Base-by-base conservation (phyloP, 2,888 invertebrate genomes). In the Melanchra persicariae region DNA sequence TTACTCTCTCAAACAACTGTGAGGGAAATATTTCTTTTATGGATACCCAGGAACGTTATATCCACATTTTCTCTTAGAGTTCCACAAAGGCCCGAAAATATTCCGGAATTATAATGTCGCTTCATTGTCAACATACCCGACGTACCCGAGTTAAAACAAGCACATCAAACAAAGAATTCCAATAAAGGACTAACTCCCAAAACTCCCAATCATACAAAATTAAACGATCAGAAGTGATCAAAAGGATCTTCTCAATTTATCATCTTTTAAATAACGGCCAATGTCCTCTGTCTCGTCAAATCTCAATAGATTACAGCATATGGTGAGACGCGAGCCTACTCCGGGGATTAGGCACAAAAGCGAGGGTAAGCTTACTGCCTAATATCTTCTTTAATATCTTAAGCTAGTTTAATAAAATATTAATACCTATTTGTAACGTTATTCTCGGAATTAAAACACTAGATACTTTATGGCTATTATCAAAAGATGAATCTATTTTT, bases 1-100 rank as follows among this genome's bases (percentile, higher is more conserved):
- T 72, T 73, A 45, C 69, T 72, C 61, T 77, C 77, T 71, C 72
- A 75, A 82, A 80, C 79, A 79, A 80, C 76, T 82, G 71, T 40
- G 71, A 66, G 60, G 74, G 67, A 85, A 82, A 85, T 82, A 84
- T 85, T 82, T 77, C 66, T 83, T 78, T 83, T 83, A 81, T 77
- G 78, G 71, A 74, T 71, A 80, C 71, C 63, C 74, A 58, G 60
- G 74, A 70, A 78, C 60, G 70, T 76, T 73, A 74, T 74, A 74
- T 79, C 64, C 77, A 65, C 66, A 72, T 82, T 71, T 77, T 70
- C 77, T 74, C 74, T 76, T 60, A 73, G 79, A 70, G 70, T 63
- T 72, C 66, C 52, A 49, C 47, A 47, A 63, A 70, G 45, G 52
- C 73, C 68, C 52, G 59, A 71, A 72, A 34, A 68, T 61, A 66